Evolutionary conservation across 2,113 vertebrate genomes (phyloP).

Genomic region (Desmodus rotundus): DNA sequence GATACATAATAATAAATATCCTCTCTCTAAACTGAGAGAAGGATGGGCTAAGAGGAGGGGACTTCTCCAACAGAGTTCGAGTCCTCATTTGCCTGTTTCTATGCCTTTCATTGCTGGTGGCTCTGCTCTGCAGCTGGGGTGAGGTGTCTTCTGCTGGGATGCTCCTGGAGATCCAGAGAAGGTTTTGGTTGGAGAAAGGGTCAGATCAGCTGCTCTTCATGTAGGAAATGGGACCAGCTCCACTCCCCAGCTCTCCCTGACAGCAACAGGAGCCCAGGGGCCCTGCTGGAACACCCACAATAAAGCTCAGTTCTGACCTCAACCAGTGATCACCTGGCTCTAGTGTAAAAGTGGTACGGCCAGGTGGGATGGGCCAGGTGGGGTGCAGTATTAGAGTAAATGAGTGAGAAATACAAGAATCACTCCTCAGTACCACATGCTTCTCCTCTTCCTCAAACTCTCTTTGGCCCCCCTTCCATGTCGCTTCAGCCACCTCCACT

Average conservation of each 20-base stretch:
- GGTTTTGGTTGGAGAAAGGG: constrained; percentile 8
- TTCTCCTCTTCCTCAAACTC: not conserved
- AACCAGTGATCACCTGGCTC: not conserved
- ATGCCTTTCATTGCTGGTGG: not conserved
- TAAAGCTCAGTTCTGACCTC: constrained; percentile 15
- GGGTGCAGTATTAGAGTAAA: not conserved
- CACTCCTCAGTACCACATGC: not conserved
- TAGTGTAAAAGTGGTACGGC: not conserved
- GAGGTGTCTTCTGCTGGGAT: not conserved
- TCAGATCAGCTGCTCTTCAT: not conserved
- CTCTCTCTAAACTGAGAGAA: not conserved
- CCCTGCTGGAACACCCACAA: not conserved
- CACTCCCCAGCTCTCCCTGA: not conserved
- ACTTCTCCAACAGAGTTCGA: not conserved
- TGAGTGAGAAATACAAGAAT: not conserved
- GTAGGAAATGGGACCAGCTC: not conserved
- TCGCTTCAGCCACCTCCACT: not conserved
- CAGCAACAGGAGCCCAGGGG: not conserved
- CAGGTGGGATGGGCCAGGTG: not conserved
- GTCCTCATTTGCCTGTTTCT: not conserved
- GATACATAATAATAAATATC: not conserved
- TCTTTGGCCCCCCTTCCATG: not conserved
- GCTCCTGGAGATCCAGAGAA: not conserved
- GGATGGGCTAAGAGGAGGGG: not conserved
- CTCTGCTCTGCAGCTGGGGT: not conserved